phyloP scores from a whole-genome alignment of 2,888 invertebrate genomes.

The Rhodophaea formosa region DNA sequence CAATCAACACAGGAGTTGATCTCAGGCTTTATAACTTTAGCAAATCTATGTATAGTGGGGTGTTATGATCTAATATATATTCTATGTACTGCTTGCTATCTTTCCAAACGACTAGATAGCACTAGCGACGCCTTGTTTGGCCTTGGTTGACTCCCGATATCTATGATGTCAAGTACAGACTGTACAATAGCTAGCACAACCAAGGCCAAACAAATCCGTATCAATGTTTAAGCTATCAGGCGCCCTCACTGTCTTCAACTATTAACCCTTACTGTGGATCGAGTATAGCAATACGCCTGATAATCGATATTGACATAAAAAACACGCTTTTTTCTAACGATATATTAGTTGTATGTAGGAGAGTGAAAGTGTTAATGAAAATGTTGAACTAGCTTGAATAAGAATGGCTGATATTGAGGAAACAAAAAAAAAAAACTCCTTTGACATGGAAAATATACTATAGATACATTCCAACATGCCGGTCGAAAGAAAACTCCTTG shows the following conservation, averaged over 20 bases:
- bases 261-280: conserved; percentile 46
- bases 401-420: too few species aligned
- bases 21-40: neutral
- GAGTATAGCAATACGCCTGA: conserved; percentile 1
- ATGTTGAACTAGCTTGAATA: too few species aligned
- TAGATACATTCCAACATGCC: too few species aligned
- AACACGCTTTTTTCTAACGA: neutral
- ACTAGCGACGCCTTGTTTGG: conserved; percentile 3
- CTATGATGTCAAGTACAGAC: neutral
- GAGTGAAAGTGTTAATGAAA: too few species aligned
- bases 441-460: neutral
- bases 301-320: neutral
- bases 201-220: neutral
- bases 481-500: too few species aligned
- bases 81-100: conserved; percentile 8
- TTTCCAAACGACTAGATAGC: conserved; percentile 11
- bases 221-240: conserved; percentile 27
- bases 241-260: conserved; percentile 43
- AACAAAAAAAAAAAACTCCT: too few species aligned
- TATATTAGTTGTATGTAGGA: too few species aligned
- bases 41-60: neutral
- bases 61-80: conserved; percentile 10
- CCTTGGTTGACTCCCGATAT: neutral
- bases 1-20: neutral
- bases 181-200: neutral